These are phyloP conservation scores for Malurus cyaneus DNA, from an alignment of 2,113 vertebrate genomes.

Conservation along the genomic window DNA sequence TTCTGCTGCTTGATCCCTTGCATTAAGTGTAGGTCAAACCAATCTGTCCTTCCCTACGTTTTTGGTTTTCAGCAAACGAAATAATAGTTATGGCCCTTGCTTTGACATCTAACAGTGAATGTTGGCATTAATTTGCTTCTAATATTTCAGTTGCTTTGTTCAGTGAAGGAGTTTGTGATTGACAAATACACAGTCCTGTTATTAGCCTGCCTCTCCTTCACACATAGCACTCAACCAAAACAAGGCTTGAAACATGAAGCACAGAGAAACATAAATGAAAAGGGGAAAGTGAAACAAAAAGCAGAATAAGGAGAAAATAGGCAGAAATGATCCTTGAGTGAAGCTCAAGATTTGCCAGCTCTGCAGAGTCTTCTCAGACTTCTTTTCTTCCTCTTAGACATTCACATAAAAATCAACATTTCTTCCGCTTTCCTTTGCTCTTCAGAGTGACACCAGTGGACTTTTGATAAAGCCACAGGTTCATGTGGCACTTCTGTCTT, in stretches of 20 bases:
- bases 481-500: not conserved
- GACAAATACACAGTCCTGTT: not conserved
- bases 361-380: not conserved
- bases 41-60: not conserved
- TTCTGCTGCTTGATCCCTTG: not conserved
- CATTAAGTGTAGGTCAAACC: not conserved
- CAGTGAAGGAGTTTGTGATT: slow-evolving; percentile 15
- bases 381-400: not conserved
- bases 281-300: not conserved
- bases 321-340: not conserved
- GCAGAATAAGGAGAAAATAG: not conserved
- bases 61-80: not conserved
- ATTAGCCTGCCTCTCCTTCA: not conserved
- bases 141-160: slow-evolving; percentile 51
- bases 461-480: not conserved
- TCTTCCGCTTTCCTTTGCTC: not conserved
- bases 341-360: not conserved
- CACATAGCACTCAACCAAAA: not conserved
- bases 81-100: not conserved
- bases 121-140: slow-evolving; percentile 55
- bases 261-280: not conserved
- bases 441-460: not conserved
- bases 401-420: not conserved
- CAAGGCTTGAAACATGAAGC: not conserved
- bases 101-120: not conserved